Base-by-base conservation (phyloP, 2,113 vertebrate genomes). In the Cepphus grylle region DNA sequence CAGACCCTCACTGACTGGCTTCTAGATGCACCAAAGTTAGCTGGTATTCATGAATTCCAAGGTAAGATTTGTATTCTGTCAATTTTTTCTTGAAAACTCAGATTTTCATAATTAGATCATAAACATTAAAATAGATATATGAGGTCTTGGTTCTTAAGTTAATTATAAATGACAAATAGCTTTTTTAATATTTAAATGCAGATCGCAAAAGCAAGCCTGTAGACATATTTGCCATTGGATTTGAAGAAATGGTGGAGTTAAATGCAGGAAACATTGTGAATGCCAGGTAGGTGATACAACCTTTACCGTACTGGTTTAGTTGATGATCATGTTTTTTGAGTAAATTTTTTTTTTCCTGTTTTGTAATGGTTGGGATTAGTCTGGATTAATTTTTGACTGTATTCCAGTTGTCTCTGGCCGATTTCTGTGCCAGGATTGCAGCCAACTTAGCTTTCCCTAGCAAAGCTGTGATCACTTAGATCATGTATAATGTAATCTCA, bases 171-270 rank as follows among this genome's bases (percentile, higher is more conserved):
- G 12, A 62, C 65, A 76, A 90, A 52, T n/a, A 55, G 17, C 27
- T 81, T 30, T 96, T 84, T 85, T 40, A 15, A 52, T 93, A 5
- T 91, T 98, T 97, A 61, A 91, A 95, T 94, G 12, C 89, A 99
- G 99, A 99, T 97, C 98, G 93, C 95, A 99, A 98, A 98, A 98
- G 98, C 90, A 99, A 98, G 56, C 99, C 99, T 32, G 98, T 98
- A 32, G 99, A 99, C 92, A 99, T 99, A 96, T 99, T 99, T 98
- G 99, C 99, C 80, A 99, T 99, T 77, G 99, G 99, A 72, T 99
- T 99, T 98, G 99, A 99, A 98, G 99, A 99, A 98, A 99, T 99
- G 99, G 99, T 99, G 90, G 99, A 99, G 95, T 97, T 99, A 96
- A 99, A 99, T 95, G 99, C 99, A 76, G 99, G 99, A 42, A 99